Percentiles rank a stretch among this genome's conserved stretches.
Conservation (phyloP, 2,888 invertebrate species). For the Drosophila phalerata region DNA sequence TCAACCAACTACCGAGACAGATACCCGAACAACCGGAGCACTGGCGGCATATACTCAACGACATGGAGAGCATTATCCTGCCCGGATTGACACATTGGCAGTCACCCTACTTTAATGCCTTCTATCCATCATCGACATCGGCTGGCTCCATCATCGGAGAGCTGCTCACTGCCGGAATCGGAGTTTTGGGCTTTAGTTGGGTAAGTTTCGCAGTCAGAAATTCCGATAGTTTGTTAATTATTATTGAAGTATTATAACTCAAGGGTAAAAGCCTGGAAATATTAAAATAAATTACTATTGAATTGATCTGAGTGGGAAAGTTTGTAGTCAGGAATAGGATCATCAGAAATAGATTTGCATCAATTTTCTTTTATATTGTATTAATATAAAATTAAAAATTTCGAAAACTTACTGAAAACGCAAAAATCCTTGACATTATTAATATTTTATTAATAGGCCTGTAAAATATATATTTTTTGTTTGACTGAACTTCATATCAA, state of each 20-base stretch:
- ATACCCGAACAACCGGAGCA: constrained; percentile 78
- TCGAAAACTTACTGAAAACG: not conserved
- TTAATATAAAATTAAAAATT: not conserved
- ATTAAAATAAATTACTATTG: too few relatives aligned
- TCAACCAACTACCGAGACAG: constrained; percentile 66
- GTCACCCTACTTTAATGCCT: constrained; percentile 79
- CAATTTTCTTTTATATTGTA: too few relatives aligned
- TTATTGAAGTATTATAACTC: not conserved
- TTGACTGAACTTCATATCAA: too few relatives aligned
- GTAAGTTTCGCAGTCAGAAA: constrained; percentile 55
- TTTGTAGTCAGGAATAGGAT: too few relatives aligned
- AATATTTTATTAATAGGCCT: too few relatives aligned
- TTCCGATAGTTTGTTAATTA: not conserved
- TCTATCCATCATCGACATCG: constrained; percentile 75
- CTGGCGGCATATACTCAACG: constrained; percentile 71
- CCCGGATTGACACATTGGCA: constrained; percentile 81
- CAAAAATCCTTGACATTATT: too few relatives aligned
- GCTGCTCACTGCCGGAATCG: constrained; percentile 75
- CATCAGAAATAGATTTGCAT: too few relatives aligned
- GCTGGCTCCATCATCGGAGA: constrained; percentile 79
- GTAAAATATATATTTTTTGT: too few relatives aligned
- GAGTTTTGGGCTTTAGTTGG: constrained; percentile 79
- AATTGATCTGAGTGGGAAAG: too few relatives aligned
- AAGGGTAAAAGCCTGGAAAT: too few relatives aligned
- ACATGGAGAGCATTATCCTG: constrained; percentile 72